phyloP scores from a whole-genome alignment of 2,888 invertebrate species.

The Drosophila paracracens region DNA sequence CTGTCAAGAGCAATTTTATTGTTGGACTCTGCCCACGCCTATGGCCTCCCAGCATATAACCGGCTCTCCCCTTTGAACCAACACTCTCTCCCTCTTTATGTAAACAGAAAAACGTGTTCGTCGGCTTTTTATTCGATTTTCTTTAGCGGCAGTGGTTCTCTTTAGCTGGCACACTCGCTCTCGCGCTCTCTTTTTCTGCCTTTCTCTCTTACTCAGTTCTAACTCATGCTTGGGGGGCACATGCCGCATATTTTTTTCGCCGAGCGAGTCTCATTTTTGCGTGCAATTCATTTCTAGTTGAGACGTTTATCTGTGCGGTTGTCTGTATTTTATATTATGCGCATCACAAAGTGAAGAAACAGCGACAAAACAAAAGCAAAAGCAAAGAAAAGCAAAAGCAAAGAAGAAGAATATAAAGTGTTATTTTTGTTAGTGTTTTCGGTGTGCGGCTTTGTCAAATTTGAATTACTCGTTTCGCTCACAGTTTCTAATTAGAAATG shows the following conservation, averaged over 20 bases:
- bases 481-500: constrained; percentile 36
- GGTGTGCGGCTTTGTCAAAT: constrained; percentile 59
- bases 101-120: constrained; percentile 41
- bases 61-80: not conserved
- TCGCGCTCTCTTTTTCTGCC: constrained; percentile 15
- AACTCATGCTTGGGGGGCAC: constrained; percentile 65
- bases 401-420: constrained; percentile 39
- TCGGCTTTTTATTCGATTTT: constrained; percentile 18
- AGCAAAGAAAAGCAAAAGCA: constrained; percentile 16
- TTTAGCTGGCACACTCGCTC: constrained; percentile 16
- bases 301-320: constrained; percentile 81
- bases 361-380: constrained; percentile 43
- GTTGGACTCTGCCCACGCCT: constrained; percentile 54
- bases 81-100: constrained; percentile 6
- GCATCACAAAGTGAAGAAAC: constrained; percentile 48
- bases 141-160: constrained; percentile 16
- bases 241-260: constrained; percentile 32
- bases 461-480: constrained; percentile 59
- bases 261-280: constrained; percentile 28
- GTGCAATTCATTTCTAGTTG: constrained; percentile 80
- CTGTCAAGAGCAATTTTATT: constrained; percentile 20
- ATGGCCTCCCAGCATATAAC: constrained; percentile 33
- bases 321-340: constrained; percentile 53
- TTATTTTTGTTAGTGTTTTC: constrained; percentile 46
- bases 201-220: constrained; percentile 49